Evolutionary conservation across 1,140 invertebrate genomes (phyloP), one percentile per base, ranked within the genome.

Genomic region (Papilio aristodemus): DNA sequence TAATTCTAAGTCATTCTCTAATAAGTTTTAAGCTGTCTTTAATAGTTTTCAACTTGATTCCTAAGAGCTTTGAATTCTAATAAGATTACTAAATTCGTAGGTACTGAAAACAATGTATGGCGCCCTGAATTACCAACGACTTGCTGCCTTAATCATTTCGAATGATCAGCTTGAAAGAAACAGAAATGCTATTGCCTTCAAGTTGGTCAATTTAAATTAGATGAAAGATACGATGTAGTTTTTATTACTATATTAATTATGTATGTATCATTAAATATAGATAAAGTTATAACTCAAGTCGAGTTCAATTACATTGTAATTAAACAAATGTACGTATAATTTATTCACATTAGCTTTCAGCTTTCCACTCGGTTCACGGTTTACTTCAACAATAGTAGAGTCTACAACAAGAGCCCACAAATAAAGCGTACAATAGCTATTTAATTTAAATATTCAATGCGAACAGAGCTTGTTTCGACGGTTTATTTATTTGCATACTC

Each of bases 391-490:
- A 19, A 62, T 62, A 62, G 38, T 62, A 62, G 59, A 57, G 54
- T 37, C 32, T 60, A 60, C 36, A 60, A 14, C 19, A 17, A 17
- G 27, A 38, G 59, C 14, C 59, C 32, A 62, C n/a, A 54, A 62
- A 62, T 38, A 62, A 62, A 62, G 59, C 59, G 27, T 38, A 62
- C 32, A 62, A 62, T 62, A 62, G 59, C 10, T 19, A 62, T 62
- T 60, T 60, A 37, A 62, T 62, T 62, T 37, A 62, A 62, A 62
- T 62, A 62, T 38, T 37, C 59, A 38, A 62, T 62, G 36, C 58
- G 32, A 60, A 60, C 32, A 37, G 32, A 54, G 14, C 59, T 36
- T 38, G 32, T 60, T 60, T 60, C 27, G 4, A 38, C 36, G 59
- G 36, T 14, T 38, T 38, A 19, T 38, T 19, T 60, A 37, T 60